Conservation (phyloP, 2,888 invertebrate genomes). For the Phaedon cochleariae region DNA sequence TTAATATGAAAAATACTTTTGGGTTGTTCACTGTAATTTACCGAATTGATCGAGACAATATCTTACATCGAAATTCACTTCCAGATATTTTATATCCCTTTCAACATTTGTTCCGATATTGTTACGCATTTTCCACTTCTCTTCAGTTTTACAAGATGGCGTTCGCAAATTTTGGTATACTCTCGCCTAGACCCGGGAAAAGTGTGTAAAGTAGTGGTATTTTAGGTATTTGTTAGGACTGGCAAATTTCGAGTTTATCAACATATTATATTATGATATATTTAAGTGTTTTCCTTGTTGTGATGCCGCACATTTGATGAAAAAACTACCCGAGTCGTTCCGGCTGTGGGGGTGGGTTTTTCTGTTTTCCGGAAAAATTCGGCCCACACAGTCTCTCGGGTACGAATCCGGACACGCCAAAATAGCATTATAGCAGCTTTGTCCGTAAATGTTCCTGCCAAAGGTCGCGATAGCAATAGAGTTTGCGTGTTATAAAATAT, state of each 20-base stretch:
- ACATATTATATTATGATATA: slow-evolving; percentile 53
- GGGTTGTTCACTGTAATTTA: neutral
- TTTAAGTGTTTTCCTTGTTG: slow-evolving; percentile 61
- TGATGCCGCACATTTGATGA: slow-evolving; percentile 54
- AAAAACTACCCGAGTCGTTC: slow-evolving; percentile 53
- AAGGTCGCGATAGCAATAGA: slow-evolving; percentile 60
- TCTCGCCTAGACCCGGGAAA: slow-evolving; percentile 34
- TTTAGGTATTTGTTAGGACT: slow-evolving; percentile 60
- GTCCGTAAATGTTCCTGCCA: slow-evolving; percentile 64
- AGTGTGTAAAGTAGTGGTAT: slow-evolving; percentile 47
- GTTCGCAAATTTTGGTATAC: slow-evolving; percentile 28
- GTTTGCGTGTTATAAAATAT: slow-evolving; percentile 19
- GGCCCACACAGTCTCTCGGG: slow-evolving; percentile 48
- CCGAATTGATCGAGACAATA: neutral
- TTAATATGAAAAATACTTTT: too few species aligned
- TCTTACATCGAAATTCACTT: neutral
- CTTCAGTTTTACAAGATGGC: slow-evolving; percentile 22
- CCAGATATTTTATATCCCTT: neutral
- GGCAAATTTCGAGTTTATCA: slow-evolving; percentile 56
- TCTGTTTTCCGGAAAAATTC: slow-evolving; percentile 10
- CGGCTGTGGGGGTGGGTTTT: slow-evolving; percentile 53
- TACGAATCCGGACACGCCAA: slow-evolving; percentile 46
- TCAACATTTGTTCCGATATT: too few species aligned
- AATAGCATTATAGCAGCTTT: slow-evolving; percentile 60
- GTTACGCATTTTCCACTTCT: neutral